Conservation (phyloP, 2,888 invertebrate species). For the Clivina fossor region DNA sequence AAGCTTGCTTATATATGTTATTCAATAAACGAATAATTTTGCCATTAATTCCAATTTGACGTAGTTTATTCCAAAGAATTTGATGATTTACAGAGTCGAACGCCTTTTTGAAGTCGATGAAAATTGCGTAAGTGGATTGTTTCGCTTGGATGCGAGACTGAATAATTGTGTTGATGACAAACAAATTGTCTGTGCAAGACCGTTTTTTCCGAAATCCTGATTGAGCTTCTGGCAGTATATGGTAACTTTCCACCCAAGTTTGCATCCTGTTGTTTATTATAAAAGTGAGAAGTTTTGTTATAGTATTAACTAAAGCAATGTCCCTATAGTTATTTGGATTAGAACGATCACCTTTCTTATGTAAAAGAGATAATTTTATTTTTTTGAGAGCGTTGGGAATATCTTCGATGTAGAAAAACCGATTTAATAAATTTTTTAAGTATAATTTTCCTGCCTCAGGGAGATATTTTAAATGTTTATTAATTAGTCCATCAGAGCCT, state of each 20-base stretch:
- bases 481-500: slow-evolving; percentile 10
- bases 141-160: slow-evolving; percentile 1
- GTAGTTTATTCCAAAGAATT: neutral
- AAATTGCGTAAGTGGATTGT: neutral
- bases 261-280: slow-evolving; percentile 9
- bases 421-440: slow-evolving; percentile 3
- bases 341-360: slow-evolving; percentile 9
- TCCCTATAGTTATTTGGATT: slow-evolving; percentile 18
- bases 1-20: neutral
- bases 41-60: neutral
- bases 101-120: slow-evolving; percentile 16
- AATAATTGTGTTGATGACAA: neutral
- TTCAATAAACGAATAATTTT: neutral
- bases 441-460: neutral
- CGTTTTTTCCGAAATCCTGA: slow-evolving; percentile 14
- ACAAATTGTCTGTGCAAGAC: slow-evolving; percentile 11
- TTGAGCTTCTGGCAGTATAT: slow-evolving; percentile 12
- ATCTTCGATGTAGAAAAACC: neutral
- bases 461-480: slow-evolving; percentile 9
- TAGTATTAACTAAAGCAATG: slow-evolving; percentile 12
- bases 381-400: slow-evolving; percentile 1
- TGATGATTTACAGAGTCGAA: slow-evolving; percentile 2
- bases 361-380: neutral
- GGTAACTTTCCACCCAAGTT: slow-evolving; percentile 11
- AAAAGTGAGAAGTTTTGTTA: slow-evolving; percentile 11